phyloP scores from a whole-genome alignment of 2,113 vertebrate species.

The Hiodon alosoides region DNA sequence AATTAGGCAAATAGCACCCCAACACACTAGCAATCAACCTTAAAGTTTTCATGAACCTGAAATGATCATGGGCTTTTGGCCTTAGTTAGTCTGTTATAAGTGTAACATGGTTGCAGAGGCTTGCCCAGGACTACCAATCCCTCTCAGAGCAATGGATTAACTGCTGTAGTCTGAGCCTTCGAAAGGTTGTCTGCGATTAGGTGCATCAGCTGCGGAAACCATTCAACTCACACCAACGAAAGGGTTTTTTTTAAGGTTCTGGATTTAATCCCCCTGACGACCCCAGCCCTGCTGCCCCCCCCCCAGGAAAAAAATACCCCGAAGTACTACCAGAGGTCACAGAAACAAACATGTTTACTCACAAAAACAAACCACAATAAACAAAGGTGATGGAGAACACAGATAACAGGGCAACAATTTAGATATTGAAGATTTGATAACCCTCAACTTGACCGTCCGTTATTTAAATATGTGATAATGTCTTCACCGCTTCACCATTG shows the following conservation, averaged over 20 bases:
- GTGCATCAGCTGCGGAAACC: neutral
- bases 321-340: neutral
- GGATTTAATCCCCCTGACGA: too few species aligned
- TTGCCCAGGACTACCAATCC: neutral
- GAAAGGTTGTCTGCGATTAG: neutral
- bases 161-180: neutral
- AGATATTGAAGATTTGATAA: too few species aligned
- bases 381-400: too few species aligned
- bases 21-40: neutral
- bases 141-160: slow-evolving; percentile 3
- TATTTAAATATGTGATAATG: too few species aligned
- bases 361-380: neutral
- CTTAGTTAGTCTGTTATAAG: neutral
- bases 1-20: too few species aligned
- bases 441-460: too few species aligned
- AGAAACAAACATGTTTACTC: neutral
- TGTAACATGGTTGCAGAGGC: neutral
- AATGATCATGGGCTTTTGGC: neutral
- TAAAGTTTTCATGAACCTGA: neutral
- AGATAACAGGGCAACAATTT: too few species aligned
- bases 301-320: neutral
- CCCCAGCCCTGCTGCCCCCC: neutral
- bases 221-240: neutral
- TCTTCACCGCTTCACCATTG: too few species aligned
- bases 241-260: neutral